These are phyloP conservation scores for human DNA, from an alignment of 2,113 vertebrate genomes.

Conservation along the genomic window DNA sequence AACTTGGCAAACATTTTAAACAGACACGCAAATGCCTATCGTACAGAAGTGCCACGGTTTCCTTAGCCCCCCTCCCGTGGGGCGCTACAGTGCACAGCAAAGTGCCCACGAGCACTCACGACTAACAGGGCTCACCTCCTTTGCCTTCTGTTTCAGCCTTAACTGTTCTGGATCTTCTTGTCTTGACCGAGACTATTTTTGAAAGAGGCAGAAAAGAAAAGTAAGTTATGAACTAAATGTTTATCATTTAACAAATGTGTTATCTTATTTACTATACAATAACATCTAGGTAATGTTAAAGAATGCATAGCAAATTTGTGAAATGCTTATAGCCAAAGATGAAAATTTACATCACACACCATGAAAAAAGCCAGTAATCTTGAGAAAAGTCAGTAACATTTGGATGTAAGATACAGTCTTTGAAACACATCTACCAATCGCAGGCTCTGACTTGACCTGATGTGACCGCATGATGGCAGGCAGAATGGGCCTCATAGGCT, in stretches of 20 bases:
- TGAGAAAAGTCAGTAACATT: not conserved
- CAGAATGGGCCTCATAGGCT: not conserved
- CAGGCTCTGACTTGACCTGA: not conserved
- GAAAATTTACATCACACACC: fast-evolving
- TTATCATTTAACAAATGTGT: fast-evolving
- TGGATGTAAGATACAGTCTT: fast-evolving
- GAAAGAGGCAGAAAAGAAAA: not conserved
- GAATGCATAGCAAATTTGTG: fast-evolving
- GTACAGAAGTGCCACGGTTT: fast-evolving
- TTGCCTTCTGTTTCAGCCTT: slow-evolving; percentile 94
- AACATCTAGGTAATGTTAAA: fast-evolving
- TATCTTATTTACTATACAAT: fast-evolving
- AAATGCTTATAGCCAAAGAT: not conserved
- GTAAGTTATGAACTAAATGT: not conserved
- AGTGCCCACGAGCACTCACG: fast-evolving
- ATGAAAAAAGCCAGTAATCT: fast-evolving
- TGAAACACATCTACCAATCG: fast-evolving
- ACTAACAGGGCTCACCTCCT: slow-evolving; percentile 87
- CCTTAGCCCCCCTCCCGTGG: not conserved
- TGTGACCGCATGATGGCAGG: fast-evolving
- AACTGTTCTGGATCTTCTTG: slow-evolving; percentile 96
- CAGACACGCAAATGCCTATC: fast-evolving
- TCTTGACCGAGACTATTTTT: slow-evolving; percentile 91
- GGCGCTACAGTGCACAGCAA: fast-evolving
- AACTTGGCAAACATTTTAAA: not conserved